Evolutionary conservation across 1,140 invertebrate species (phyloP).

Genomic region (Drosophila dunni): DNA sequence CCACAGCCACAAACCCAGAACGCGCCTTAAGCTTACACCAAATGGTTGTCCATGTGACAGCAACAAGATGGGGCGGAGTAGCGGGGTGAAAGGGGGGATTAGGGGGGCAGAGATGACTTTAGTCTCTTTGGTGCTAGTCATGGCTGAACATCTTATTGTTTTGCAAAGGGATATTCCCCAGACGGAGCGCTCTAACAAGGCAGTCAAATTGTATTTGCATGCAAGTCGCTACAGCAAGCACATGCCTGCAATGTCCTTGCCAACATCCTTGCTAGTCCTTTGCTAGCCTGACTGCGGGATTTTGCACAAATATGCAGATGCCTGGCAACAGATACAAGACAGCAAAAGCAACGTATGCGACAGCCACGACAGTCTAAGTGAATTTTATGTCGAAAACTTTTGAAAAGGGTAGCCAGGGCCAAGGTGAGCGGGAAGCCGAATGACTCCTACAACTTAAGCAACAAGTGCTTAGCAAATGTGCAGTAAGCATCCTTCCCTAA

Average conservation of each 20-base stretch:
- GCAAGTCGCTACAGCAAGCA: constrained; percentile 56
- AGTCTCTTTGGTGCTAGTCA: constrained; percentile 15
- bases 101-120: constrained; percentile 26
- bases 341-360: constrained; percentile 68
- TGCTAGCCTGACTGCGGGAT: background rate
- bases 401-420: constrained; percentile 65
- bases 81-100: background rate
- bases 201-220: constrained; percentile 82
- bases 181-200: constrained; percentile 61
- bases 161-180: constrained; percentile 51
- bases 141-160: constrained; percentile 71
- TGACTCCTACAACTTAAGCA: constrained; percentile 47
- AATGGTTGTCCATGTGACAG: constrained; percentile 78
- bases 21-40: constrained; percentile 75
- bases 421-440: background rate
- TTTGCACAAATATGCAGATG: constrained; percentile 76
- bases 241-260: constrained; percentile 53
- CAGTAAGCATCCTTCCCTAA: constrained; percentile 60
- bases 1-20: constrained; percentile 45
- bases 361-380: constrained; percentile 82
- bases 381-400: constrained; percentile 82
- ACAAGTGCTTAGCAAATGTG: constrained; percentile 69
- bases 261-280: constrained; percentile 55
- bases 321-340: constrained; percentile 61
- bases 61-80: constrained; percentile 18